Evolutionary conservation across 2,797 vertebrate species (phyloP), one percentile per base, ranked within the genome.

Genomic region (Rhinophrynus dorsalis): DNA sequence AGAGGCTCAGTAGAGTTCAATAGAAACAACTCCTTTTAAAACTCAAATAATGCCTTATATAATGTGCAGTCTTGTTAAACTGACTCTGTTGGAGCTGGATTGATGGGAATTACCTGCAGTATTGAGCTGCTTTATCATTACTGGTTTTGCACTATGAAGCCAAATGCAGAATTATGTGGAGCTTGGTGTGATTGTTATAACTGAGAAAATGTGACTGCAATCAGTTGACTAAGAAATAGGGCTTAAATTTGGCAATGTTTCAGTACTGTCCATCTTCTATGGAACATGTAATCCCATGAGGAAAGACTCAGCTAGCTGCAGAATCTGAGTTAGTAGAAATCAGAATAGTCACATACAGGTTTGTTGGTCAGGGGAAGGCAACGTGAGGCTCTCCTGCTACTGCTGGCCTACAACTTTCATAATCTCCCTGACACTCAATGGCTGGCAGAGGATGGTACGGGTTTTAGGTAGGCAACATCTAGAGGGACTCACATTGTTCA

Each of bases 1-100:
- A 62, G 52, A 56, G 59, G 38, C 50, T 63, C 40, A 32, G 38
- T 61, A 56, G 47, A 63, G 68, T 15, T 24, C 54, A 55, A 54
- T 55, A 69, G 24, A 62, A 48, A 48, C 40, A 11, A 55, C 50
- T 64, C 15, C 42, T 70, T 55, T 55, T 18, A 70, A 47, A 37
- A 13, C 18, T 48, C 32, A 38, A 56, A 60, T 63, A 11, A 37
- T 55, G n/a, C 24, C 38, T 47, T 35, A 20, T 33, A 54, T 62
- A 62, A 62, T 47, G 23, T 45, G 5, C 37, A 61, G 40, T 69
- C 58, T 55, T 17, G 8, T 59, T 44, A 9, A 44, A 50, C 12
- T 30, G 26, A 37, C 40, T 58, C n/a, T 3, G 27, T 52, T 10
- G 27, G 5, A 20, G 48, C n/a, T 62, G 67, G 59, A 62, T 54